These are phyloP conservation scores for Melitaea cinxia DNA, from an alignment of 1,140 invertebrate species.

Conservation along the genomic window DNA sequence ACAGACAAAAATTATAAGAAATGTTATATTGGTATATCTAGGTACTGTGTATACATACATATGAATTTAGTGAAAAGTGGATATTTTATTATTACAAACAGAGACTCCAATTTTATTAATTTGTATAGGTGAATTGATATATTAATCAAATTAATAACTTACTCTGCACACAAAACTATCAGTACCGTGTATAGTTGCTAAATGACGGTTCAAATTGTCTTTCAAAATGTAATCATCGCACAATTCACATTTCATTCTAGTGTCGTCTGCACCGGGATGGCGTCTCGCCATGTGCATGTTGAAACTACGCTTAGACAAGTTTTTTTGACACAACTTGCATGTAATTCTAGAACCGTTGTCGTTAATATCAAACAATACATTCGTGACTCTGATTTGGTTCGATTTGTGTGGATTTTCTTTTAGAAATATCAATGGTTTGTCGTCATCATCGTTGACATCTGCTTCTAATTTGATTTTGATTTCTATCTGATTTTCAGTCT, in stretches of 20 bases:
- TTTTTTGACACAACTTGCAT: constrained; percentile 46
- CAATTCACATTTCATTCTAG: constrained; percentile 44
- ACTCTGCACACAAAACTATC: constrained; percentile 38
- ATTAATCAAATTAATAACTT: constrained; percentile 24
- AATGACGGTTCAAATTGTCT: constrained; percentile 40
- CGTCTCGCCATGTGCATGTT: constrained; percentile 38
- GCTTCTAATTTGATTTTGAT: neutral
- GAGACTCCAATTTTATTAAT: too few species aligned
- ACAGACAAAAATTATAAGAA: too few species aligned
- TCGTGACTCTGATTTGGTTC: neutral
- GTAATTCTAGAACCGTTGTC: constrained; percentile 23
- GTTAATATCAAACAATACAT: constrained; percentile 13
- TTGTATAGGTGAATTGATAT: neutral
- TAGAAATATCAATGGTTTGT: neutral
- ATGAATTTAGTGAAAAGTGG: too few species aligned
- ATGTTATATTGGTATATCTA: too few species aligned
- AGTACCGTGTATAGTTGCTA: constrained; percentile 34
- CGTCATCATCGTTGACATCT: neutral
- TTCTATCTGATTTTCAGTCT: neutral
- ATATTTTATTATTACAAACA: too few species aligned
- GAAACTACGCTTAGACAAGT: constrained; percentile 47
- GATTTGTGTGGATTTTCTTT: neutral
- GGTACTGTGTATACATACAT: too few species aligned
- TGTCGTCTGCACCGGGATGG: constrained; percentile 45
- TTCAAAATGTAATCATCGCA: constrained; percentile 41